These are phyloP conservation scores for Calypte anna DNA, from an alignment of 2,113 vertebrate genomes.

Conservation along the genomic window DNA sequence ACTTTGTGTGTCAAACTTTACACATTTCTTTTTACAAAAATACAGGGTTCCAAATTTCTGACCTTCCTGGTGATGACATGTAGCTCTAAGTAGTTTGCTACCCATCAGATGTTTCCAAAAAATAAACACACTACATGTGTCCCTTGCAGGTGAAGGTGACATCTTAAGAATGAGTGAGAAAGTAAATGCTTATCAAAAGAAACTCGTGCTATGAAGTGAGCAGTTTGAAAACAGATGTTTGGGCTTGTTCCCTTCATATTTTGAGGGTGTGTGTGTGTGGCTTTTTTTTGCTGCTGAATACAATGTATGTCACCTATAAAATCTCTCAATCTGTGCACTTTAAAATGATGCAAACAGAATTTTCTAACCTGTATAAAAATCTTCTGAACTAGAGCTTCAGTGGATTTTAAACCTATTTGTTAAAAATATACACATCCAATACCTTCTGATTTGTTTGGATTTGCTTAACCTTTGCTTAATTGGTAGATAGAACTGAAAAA, in stretches of 20 bases:
- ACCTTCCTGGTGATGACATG: not conserved
- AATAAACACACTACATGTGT: not conserved
- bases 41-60: not conserved
- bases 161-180: not conserved
- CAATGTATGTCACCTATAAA: not conserved
- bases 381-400: not conserved
- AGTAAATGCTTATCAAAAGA: not conserved
- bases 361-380: not conserved
- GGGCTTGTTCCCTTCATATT: not conserved
- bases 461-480: not conserved
- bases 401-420: not conserved
- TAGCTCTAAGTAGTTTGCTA: not conserved
- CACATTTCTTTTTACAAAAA: not conserved
- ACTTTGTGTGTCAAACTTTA: not conserved
- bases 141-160: not conserved
- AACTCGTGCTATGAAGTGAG: not conserved
- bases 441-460: not conserved
- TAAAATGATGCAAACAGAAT: not conserved
- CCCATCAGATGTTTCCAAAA: not conserved
- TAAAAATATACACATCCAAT: not conserved
- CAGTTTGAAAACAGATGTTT: not conserved
- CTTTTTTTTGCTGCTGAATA: not conserved
- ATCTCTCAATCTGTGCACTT: not conserved
- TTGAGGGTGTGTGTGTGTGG: not conserved
- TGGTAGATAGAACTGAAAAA: not conserved